These are phyloP conservation scores for Halcyon chelicuti DNA, from an alignment of 2,797 vertebrate genomes.

Conservation along the genomic window DNA sequence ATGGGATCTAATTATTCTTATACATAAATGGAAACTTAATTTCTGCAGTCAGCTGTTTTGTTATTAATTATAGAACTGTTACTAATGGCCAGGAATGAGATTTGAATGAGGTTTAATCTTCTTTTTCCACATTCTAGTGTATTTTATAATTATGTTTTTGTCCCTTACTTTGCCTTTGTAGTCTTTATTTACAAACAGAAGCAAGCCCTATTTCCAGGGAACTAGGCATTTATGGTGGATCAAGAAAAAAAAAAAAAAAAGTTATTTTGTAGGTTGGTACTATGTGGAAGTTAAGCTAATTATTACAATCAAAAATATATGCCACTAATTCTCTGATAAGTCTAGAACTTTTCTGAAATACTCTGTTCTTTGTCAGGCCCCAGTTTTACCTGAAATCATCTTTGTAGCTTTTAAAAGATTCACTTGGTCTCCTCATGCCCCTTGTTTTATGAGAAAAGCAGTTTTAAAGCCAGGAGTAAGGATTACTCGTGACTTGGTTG, in stretches of 20 bases:
- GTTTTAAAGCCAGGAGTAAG: neutral
- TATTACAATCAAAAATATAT: neutral
- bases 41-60: slow-evolving; percentile 70
- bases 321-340: neutral
- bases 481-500: neutral
- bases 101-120: slow-evolving; percentile 73
- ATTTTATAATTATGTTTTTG: slow-evolving; percentile 52
- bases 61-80: slow-evolving; percentile 73
- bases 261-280: neutral
- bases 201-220: neutral
- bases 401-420: neutral
- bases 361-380: neutral
- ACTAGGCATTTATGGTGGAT: neutral
- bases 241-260: neutral
- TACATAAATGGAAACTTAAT: slow-evolving; percentile 69
- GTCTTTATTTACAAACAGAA: neutral
- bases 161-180: slow-evolving; percentile 29
- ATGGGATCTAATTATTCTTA: slow-evolving; percentile 60
- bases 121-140: slow-evolving; percentile 36
- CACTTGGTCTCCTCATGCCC: neutral
- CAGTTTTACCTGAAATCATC: neutral
- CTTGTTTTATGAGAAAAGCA: neutral
- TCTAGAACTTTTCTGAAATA: neutral
- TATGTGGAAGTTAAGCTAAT: neutral
- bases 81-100: slow-evolving; percentile 62